These are phyloP conservation scores for Melanerpes aurifrons DNA, from an alignment of 2,113 vertebrate genomes.

Conservation along the genomic window DNA sequence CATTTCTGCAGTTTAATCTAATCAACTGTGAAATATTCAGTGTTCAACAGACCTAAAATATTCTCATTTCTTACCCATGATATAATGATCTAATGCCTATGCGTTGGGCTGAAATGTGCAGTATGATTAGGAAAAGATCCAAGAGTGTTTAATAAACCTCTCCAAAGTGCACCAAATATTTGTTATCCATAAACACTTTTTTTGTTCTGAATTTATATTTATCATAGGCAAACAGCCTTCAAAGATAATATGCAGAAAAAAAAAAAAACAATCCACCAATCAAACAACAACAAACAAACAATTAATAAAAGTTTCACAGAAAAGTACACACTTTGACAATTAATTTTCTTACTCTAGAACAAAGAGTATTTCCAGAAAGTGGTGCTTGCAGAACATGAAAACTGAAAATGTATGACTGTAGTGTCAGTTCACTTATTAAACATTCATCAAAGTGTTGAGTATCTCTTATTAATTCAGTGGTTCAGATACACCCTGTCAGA, in stretches of 20 bases:
- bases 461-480: neutral
- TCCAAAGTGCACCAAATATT: neutral
- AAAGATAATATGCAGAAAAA: neutral
- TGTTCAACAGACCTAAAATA: conserved; percentile 44
- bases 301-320: neutral
- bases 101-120: neutral
- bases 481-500: neutral
- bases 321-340: neutral
- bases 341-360: neutral
- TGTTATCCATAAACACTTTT: neutral
- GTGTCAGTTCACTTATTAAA: neutral
- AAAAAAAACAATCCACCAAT: neutral
- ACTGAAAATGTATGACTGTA: neutral
- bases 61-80: conserved; percentile 2
- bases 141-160: neutral
- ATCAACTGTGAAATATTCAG: conserved; percentile 33
- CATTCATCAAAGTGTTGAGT: neutral
- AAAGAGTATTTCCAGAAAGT: neutral
- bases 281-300: too few relatives aligned
- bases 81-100: conserved; percentile 3
- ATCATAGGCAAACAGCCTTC: neutral
- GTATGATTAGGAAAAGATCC: neutral
- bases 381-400: neutral
- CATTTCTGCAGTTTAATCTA: conserved; percentile 21
- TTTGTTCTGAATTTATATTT: neutral